These are phyloP conservation scores for Ephestia elutella DNA, from an alignment of 1,140 invertebrate species.

Conservation along the genomic window DNA sequence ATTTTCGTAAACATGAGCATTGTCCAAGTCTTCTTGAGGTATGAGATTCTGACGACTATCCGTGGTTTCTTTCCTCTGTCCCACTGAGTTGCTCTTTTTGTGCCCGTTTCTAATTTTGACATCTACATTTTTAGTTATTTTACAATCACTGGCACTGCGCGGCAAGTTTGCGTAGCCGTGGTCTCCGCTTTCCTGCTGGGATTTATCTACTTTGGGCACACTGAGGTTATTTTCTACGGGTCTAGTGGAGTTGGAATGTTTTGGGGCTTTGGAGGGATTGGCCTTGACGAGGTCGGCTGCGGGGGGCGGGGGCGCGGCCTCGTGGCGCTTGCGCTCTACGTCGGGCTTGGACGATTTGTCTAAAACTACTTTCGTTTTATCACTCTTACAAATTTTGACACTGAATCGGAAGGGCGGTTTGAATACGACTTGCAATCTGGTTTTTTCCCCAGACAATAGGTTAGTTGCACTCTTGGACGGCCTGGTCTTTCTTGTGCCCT, in stretches of 20 bases:
- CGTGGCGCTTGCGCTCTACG: conserved; percentile 59
- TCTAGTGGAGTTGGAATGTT: conserved; percentile 42
- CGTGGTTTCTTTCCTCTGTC: conserved; percentile 57
- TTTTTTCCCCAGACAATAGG: conserved; percentile 75
- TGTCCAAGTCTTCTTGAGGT: conserved; percentile 55
- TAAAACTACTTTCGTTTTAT: conserved; percentile 70
- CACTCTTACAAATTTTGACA: conserved; percentile 82
- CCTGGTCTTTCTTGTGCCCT: conserved; percentile 61
- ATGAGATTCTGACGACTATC: conserved; percentile 71
- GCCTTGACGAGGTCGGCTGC: conserved; percentile 37
- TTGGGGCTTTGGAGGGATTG: conserved; percentile 36
- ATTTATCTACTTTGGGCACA: conserved; percentile 28
- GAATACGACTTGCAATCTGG: conserved; percentile 86
- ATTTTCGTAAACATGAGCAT: conserved; percentile 69
- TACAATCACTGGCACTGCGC: conserved; percentile 63
- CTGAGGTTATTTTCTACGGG: conserved; percentile 34
- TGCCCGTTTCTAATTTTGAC: conserved; percentile 48
- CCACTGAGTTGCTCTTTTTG: conserved; percentile 69
- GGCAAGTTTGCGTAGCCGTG: conserved; percentile 60
- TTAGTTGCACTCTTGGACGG: conserved; percentile 72
- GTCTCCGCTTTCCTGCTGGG: conserved; percentile 29
- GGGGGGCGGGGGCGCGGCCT: conserved; percentile 32
- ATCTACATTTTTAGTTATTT: conserved; percentile 54
- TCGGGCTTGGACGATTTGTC: conserved; percentile 70
- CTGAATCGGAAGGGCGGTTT: conserved; percentile 90